These are phyloP conservation scores for Zoanthus solanderi DNA, from an alignment of 92 coral and sea anemone genomes.

Conservation along the genomic window DNA sequence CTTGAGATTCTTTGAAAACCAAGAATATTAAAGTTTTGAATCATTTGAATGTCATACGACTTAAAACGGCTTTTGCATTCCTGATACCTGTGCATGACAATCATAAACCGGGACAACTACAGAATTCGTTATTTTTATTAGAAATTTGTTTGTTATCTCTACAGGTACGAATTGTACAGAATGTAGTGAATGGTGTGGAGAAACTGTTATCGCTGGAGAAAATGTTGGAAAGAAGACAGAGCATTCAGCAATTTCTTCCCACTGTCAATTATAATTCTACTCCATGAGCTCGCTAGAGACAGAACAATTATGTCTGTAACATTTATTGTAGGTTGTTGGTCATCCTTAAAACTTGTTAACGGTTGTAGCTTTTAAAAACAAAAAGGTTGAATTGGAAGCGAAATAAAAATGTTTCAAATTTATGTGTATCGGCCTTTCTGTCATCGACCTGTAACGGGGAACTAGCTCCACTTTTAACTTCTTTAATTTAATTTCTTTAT, in stretches of 20 bases:
- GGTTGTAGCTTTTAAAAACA: neutral
- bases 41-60: no score
- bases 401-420: neutral
- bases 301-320: neutral
- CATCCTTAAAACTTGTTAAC: neutral
- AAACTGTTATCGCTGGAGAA: conserved; percentile 67
- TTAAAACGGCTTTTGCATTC: no score
- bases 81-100: no score
- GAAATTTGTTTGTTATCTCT: neutral
- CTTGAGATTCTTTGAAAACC: no score
- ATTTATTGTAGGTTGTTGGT: neutral
- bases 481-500: no score
- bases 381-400: neutral
- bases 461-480: no score
- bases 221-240: conserved; percentile 76
- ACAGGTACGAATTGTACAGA: conserved; percentile 75
- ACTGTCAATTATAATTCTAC: neutral
- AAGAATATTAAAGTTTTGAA: no score
- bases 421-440: no score
- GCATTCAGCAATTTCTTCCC: conserved; percentile 46
- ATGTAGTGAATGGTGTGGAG: conserved; percentile 68
- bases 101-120: neutral
- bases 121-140: neutral
- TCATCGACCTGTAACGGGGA: no score
- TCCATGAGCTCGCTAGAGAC: neutral